Percentiles rank a stretch among this genome's conserved stretches.
Conservation (phyloP, 2,888 invertebrate species). For the Alsophila aescularia region DNA sequence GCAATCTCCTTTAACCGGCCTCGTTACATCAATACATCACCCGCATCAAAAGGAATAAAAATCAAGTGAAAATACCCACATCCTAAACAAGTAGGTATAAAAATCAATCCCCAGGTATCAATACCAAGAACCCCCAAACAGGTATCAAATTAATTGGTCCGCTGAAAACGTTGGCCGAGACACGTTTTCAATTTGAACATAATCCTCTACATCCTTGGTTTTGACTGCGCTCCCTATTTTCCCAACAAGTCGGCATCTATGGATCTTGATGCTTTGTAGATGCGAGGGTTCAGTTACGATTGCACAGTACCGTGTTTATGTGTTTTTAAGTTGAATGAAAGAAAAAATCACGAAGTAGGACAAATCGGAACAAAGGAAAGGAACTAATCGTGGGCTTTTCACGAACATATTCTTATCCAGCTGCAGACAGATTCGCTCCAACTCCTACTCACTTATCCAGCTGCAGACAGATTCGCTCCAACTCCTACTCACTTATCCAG, state of each 20-base stretch:
- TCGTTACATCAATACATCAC: constrained; percentile 4
- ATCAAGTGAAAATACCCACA: no score
- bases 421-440: no score
- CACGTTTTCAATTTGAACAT: constrained; percentile 40
- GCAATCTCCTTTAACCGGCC: not conserved
- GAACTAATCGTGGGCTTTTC: no score
- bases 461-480: no score
- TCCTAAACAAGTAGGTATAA: no score
- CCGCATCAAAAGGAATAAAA: not conserved
- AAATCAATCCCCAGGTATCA: no score
- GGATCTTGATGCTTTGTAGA: not conserved
- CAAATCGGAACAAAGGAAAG: no score
- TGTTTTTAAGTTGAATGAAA: not conserved
- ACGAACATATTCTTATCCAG: no score
- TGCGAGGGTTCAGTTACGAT: not conserved
- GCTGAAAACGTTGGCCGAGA: constrained; percentile 26
- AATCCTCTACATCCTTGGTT: constrained; percentile 36
- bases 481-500: no score
- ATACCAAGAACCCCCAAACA: not conserved
- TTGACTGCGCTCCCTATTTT: constrained; percentile 21
- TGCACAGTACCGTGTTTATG: not conserved
- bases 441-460: no score
- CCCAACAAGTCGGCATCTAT: not conserved
- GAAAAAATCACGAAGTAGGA: no score
- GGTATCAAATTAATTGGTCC: constrained; percentile 34